Evolutionary conservation across 92 coral and sea anemone species (phyloP).

Genomic region (Epizoanthus rinbou): DNA sequence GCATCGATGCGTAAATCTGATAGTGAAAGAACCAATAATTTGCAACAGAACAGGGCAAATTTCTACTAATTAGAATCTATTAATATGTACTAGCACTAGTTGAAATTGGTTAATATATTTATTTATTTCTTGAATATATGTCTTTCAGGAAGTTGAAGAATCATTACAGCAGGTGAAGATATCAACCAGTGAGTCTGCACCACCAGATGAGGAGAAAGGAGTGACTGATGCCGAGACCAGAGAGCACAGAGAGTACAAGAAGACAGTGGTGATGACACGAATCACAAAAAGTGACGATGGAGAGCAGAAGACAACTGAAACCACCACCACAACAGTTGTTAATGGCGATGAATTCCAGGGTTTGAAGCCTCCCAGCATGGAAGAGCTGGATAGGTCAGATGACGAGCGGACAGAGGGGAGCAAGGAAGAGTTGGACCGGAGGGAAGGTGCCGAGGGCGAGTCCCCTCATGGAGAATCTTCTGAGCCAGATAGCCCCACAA

Average conservation of each 20-base stretch:
- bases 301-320: constrained; percentile 30
- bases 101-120: too few relatives aligned
- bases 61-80: too few relatives aligned
- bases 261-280: constrained; percentile 35
- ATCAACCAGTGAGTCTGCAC: constrained; percentile 30
- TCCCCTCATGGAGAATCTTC: constrained; percentile 27
- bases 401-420: constrained; percentile 33
- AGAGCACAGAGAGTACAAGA: constrained; percentile 36
- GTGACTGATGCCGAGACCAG: constrained; percentile 35
- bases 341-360: constrained; percentile 33
- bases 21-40: too few relatives aligned
- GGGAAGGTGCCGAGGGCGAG: constrained; percentile 5
- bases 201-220: constrained; percentile 34
- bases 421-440: constrained; percentile 28
- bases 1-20: too few relatives aligned
- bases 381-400: constrained; percentile 29
- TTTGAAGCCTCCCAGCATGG: constrained; percentile 34
- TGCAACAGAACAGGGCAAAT: too few relatives aligned
- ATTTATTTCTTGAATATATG: too few relatives aligned
- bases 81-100: too few relatives aligned
- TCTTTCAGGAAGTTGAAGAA: constrained; percentile 35
- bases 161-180: constrained; percentile 36
- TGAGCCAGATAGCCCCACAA: constrained; percentile 38
- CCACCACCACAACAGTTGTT: constrained; percentile 28
- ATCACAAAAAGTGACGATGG: constrained; percentile 33